These are phyloP conservation scores for Delia radicum DNA, from an alignment of 1,140 invertebrate species.

Conservation along the genomic window DNA sequence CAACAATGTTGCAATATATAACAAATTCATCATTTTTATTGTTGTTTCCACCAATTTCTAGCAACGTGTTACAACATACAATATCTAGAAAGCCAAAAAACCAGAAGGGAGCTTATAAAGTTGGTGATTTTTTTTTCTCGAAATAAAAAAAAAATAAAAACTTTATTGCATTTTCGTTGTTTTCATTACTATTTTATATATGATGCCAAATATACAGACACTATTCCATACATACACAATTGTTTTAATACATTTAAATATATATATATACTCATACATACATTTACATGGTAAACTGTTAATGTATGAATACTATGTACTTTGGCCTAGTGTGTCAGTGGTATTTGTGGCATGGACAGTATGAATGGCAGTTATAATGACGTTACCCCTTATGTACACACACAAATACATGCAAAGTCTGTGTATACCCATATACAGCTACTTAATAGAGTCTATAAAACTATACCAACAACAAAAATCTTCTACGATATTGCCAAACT, in stretches of 20 bases:
- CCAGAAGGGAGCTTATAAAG: neutral
- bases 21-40: neutral
- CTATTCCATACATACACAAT: neutral
- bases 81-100: neutral
- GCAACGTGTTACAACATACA: neutral
- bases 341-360: constrained; percentile 14
- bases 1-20: neutral
- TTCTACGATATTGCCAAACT: constrained; percentile 7
- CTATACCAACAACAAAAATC: neutral
- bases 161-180: neutral
- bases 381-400: neutral
- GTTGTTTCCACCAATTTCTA: neutral
- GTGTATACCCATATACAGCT: neutral
- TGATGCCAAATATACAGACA: neutral
- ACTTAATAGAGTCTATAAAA: constrained; percentile 4
- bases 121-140: neutral
- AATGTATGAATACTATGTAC: neutral
- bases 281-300: too few relatives aligned
- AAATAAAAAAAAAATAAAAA: neutral
- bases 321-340: constrained; percentile 4
- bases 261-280: too few relatives aligned
- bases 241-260: neutral
- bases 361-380: constrained; percentile 15
- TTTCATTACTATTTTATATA: neutral
- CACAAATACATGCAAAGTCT: neutral